Evolutionary conservation across 2,888 invertebrate genomes (phyloP).

Genomic region (Pelosia muscerda): DNA sequence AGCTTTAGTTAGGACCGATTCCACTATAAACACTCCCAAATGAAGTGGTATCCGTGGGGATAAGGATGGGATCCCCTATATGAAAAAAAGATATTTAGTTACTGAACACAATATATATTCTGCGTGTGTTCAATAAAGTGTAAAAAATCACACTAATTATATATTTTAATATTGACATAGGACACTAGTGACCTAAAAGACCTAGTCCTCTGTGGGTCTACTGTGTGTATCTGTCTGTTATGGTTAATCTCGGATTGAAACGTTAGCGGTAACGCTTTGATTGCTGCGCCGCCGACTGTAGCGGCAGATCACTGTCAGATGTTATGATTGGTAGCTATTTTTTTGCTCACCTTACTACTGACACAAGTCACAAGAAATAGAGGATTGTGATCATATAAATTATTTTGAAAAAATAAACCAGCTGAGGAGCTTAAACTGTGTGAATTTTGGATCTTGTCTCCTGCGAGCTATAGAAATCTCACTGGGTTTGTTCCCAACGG

Average conservation of each 20-base stretch:
- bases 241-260: slow-evolving; percentile 62
- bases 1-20: too few relatives aligned
- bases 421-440: too few relatives aligned
- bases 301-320: slow-evolving; percentile 60
- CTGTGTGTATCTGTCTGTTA: slow-evolving; percentile 42
- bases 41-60: too few relatives aligned
- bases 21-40: too few relatives aligned
- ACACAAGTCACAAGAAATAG: slow-evolving; percentile 24
- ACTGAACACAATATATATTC: too few relatives aligned
- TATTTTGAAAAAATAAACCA: neutral
- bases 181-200: slow-evolving; percentile 13
- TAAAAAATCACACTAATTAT: neutral
- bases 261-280: slow-evolving; percentile 59
- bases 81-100: too few relatives aligned
- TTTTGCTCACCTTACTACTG: slow-evolving; percentile 41
- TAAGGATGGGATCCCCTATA: too few relatives aligned
- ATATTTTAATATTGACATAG: neutral
- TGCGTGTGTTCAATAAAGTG: neutral
- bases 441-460: too few relatives aligned
- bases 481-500: too few relatives aligned
- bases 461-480: too few relatives aligned
- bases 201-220: slow-evolving; percentile 27
- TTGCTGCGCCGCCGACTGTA: slow-evolving; percentile 50
- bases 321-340: slow-evolving; percentile 65
- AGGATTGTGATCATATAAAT: neutral